phyloP scores from a whole-genome alignment of 92 coral and sea anemone genomes.

The Epizoanthus rinbou region DNA sequence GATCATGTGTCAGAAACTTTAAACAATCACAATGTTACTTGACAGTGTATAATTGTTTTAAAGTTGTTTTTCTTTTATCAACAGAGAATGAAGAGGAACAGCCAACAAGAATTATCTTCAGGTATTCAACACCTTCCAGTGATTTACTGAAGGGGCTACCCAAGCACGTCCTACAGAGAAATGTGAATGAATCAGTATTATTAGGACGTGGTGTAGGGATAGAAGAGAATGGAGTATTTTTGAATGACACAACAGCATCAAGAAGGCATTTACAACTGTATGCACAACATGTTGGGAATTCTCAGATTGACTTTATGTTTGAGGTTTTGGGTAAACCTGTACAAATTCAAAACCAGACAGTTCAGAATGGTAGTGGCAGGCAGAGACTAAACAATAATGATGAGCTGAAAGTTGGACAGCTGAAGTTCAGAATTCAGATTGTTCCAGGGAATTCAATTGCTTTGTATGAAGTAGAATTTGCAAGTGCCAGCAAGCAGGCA shows the following conservation, averaged over 20 bases:
- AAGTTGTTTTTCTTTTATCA: background rate
- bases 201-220: conserved; percentile 30
- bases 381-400: conserved; percentile 1
- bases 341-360: background rate
- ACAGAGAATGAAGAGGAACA: background rate
- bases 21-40: too few relatives aligned
- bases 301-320: conserved; percentile 4
- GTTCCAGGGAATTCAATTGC: conserved; percentile 4
- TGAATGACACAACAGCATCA: conserved; percentile 36
- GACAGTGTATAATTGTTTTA: too few relatives aligned
- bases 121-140: background rate
- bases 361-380: background rate
- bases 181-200: background rate
- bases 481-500: background rate
- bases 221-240: conserved; percentile 30
- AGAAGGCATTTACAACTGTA: conserved; percentile 26
- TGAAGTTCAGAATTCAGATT: conserved; percentile 22
- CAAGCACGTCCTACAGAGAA: conserved; percentile 7
- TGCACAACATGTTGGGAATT: conserved; percentile 1
- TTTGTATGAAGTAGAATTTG: conserved; percentile 15
- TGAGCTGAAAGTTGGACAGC: conserved; percentile 30
- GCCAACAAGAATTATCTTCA: conserved; percentile 22
- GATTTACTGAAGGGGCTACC: conserved; percentile 37
- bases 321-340: conserved; percentile 15
- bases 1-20: too few relatives aligned